Evolutionary conservation across 2,888 invertebrate species (phyloP).

Genomic region (Perizoma flavofasciatum): DNA sequence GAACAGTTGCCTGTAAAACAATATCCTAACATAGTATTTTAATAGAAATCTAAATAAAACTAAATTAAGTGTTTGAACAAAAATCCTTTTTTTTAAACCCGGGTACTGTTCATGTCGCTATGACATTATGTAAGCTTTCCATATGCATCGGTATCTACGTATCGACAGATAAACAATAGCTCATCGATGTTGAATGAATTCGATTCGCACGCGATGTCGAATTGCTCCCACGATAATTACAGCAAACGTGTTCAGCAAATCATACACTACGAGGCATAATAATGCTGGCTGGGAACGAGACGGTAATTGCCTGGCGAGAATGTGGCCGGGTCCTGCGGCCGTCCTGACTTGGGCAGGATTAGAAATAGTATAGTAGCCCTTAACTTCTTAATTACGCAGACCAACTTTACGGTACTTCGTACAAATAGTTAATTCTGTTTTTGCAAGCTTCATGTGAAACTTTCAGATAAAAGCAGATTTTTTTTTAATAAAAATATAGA

Average conservation of each 20-base stretch:
- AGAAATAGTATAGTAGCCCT: slow-evolving; percentile 68
- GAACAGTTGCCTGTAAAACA: too few species aligned
- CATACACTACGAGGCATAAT: slow-evolving; percentile 77
- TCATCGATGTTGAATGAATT: slow-evolving; percentile 53
- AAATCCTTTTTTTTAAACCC: too few species aligned
- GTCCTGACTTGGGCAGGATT: slow-evolving; percentile 62
- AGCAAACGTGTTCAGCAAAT: slow-evolving; percentile 75
- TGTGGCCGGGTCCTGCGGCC: slow-evolving; percentile 74
- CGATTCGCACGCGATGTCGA: slow-evolving; percentile 60
- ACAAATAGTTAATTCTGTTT: slow-evolving; percentile 1
- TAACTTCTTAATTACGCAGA: slow-evolving; percentile 74
- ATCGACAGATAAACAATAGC: slow-evolving; percentile 47
- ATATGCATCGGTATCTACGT: slow-evolving; percentile 1
- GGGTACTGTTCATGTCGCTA: too few species aligned
- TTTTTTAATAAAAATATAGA: not conserved
- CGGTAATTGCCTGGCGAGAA: slow-evolving; percentile 80
- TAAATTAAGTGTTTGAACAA: too few species aligned
- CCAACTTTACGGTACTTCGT: slow-evolving; percentile 59
- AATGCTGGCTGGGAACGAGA: slow-evolving; percentile 72
- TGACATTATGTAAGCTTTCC: slow-evolving; percentile 8
- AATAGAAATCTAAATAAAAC: too few species aligned
- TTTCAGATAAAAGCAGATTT: not conserved
- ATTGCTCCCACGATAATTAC: slow-evolving; percentile 77
- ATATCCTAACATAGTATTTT: too few species aligned
- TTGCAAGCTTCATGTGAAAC: slow-evolving; percentile 3